These are phyloP conservation scores for Pimpla rufipes DNA, from an alignment of 2,888 invertebrate species.

Conservation along the genomic window DNA sequence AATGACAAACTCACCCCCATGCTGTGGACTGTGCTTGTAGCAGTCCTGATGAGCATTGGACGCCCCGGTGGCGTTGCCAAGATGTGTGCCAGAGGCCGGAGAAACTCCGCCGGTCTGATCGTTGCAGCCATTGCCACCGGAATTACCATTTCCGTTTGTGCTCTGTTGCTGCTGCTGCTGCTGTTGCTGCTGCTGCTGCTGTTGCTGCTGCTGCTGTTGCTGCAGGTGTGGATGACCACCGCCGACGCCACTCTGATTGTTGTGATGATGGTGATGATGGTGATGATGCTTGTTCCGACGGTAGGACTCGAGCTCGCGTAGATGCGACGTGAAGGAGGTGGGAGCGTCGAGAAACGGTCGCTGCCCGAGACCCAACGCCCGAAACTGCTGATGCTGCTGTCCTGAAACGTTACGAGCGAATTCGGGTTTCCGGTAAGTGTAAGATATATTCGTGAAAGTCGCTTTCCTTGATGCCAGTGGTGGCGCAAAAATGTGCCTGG, in stretches of 20 bases:
- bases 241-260: conserved; percentile 63
- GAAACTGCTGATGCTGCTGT: conserved; percentile 89
- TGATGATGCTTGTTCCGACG: conserved; percentile 89
- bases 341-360: conserved; percentile 89
- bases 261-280: conserved; percentile 80
- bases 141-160: conserved; percentile 77
- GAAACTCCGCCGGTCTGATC: conserved; percentile 78
- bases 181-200: conserved; percentile 63
- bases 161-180: conserved; percentile 67
- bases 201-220: conserved; percentile 54
- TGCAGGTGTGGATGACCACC: conserved; percentile 60
- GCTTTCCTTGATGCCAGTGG: neutral
- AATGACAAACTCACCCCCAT: conserved; percentile 81
- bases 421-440: conserved; percentile 51
- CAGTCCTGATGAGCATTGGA: conserved; percentile 83
- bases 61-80: conserved; percentile 78
- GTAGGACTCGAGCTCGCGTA: conserved; percentile 90
- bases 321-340: conserved; percentile 88
- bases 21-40: conserved; percentile 84
- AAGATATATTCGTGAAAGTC: neutral
- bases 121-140: conserved; percentile 78
- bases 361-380: conserved; percentile 91
- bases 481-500: neutral
- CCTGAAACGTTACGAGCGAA: conserved; percentile 80
- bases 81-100: conserved; percentile 81